Evolutionary conservation across 1,140 invertebrate genomes (phyloP), one percentile per base, ranked within the genome.

Genomic region (Maconellicoccus hirsutus): DNA sequence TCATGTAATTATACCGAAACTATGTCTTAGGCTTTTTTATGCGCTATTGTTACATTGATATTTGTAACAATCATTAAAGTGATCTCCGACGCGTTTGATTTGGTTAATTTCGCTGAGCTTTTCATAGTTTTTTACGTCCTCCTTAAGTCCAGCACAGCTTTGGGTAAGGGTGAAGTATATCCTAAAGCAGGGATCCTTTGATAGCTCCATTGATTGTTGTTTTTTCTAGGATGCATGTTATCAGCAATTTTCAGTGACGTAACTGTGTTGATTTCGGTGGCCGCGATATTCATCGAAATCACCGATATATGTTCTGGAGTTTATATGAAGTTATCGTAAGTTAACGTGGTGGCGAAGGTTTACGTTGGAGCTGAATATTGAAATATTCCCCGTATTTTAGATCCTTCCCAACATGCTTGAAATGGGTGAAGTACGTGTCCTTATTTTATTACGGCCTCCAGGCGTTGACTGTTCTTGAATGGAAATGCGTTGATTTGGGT

Each of bases 181-280:
- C 33, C 29, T 26, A 19, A n/a, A 0, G 21, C 14, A 7, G 19
- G 10, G n/a, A 23, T 59, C 25, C n/a, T n/a, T n/a, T n/a, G n/a
- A n/a, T n/a, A n/a, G n/a, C n/a, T n/a, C 10, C 10, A 22, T 2
- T 71, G 75, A 0, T 77, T 79, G 74, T 75, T 75, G 52, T n/a
- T n/a, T n/a, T n/a, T n/a, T 79, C 1, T 78, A 81, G 87, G 87
- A 76, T 83, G 85, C 29, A 82, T 86, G 71, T 80, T 87, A 71
- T 87, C 86, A 16, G 80, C 86, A 7, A 81, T 84, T 23, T 86
- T 87, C 76, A 84, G 87, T 22, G 25, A 66, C 16, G 8, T 66
- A 23, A 3, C 7, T 12, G 16, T 23, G 10, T 4, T 66, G 19
- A 23, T 66, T 2, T 1, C 25, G 22, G 25, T 66, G 10, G n/a